phyloP scores from a whole-genome alignment of 2,113 vertebrate genomes.

The Calyptommatus sinebrachiatus region DNA sequence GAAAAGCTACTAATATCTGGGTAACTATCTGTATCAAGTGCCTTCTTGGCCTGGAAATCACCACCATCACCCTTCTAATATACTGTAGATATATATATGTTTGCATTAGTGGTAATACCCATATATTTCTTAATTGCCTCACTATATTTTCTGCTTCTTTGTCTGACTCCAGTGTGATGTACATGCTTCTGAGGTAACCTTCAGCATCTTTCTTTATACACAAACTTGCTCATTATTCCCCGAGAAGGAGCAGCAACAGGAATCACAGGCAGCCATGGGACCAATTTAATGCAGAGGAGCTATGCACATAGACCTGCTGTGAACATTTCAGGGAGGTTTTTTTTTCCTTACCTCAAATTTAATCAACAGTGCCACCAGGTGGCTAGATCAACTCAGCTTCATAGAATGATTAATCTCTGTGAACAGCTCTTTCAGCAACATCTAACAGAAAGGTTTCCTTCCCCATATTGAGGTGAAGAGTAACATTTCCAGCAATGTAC shows the following conservation, averaged over 20 bases:
- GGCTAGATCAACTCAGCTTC: conserved; percentile 36
- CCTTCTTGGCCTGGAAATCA: background rate
- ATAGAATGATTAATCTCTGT: conserved; percentile 19
- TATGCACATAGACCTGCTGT: background rate
- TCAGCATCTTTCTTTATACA: conserved; percentile 27
- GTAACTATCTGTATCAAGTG: background rate
- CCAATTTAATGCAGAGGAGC: conserved; percentile 23
- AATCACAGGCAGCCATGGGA: conserved; percentile 19
- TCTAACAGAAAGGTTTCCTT: conserved; percentile 39
- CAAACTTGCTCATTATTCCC: conserved; percentile 9
- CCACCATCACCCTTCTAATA: background rate
- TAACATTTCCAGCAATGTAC: background rate
- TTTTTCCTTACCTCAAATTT: conserved; percentile 47
- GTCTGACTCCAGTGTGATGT: conserved; percentile 22
- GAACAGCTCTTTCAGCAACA: conserved; percentile 33
- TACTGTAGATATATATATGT: background rate
- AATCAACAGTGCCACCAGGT: conserved; percentile 77
- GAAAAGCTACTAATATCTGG: background rate
- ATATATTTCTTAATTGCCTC: background rate
- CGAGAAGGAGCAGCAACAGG: conserved; percentile 16
- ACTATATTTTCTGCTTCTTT: background rate
- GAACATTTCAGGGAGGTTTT: conserved; percentile 9
- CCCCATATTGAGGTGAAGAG: conserved; percentile 1
- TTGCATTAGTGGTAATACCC: background rate
- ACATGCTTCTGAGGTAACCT: conserved; percentile 39